These are phyloP conservation scores for Passerina amoena DNA, from an alignment of 2,113 vertebrate genomes.

Conservation along the genomic window DNA sequence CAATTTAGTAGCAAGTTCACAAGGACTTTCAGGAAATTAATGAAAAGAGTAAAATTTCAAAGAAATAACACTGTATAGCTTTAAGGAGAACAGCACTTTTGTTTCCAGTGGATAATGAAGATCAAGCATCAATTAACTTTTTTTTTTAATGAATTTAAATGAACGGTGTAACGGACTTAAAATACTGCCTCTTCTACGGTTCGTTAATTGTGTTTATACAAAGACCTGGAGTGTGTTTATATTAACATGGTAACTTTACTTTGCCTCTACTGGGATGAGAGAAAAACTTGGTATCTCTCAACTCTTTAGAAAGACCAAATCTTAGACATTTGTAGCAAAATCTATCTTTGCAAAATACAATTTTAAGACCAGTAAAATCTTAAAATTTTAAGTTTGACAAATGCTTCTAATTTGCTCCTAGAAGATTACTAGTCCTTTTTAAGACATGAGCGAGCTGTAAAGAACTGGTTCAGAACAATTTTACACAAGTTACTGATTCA, in stretches of 20 bases:
- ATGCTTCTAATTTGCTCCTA: not conserved
- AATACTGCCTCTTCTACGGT: not conserved
- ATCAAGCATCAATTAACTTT: not conserved
- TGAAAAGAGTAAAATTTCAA: not conserved
- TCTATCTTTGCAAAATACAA: not conserved
- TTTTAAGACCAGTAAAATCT: not conserved
- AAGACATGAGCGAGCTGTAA: not conserved
- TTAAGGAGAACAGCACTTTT: not conserved
- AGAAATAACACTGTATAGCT: not conserved
- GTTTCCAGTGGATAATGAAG: not conserved
- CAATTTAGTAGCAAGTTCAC: not conserved
- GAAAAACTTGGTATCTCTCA: not conserved
- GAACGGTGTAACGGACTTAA: not conserved
- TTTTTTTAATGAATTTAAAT: not conserved
- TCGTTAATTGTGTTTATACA: not conserved
- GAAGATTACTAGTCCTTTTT: not conserved
- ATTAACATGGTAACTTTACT: not conserved
- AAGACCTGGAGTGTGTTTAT: not conserved
- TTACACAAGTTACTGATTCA: not conserved
- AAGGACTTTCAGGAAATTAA: not conserved
- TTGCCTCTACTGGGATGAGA: not conserved
- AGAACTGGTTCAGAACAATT: not conserved
- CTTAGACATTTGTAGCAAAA: not conserved
- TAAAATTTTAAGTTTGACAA: not conserved
- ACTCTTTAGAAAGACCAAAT: not conserved